Evolutionary conservation across 2,113 vertebrate genomes (phyloP).

Genomic region (Melanerpes formicivorus): DNA sequence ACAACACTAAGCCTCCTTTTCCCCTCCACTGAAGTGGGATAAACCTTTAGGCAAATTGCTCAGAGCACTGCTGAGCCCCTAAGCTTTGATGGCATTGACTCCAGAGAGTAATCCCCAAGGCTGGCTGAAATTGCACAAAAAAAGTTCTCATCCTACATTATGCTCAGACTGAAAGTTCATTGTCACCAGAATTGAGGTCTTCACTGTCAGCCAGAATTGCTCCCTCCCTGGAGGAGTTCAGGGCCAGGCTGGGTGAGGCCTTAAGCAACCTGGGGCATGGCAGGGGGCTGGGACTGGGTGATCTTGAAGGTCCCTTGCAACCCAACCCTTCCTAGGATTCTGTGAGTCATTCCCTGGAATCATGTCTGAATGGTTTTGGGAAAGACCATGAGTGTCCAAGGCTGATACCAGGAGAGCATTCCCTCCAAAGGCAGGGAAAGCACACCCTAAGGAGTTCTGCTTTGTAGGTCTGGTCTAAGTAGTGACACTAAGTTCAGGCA

Average conservation of each 20-base stretch:
- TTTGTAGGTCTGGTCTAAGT: neutral
- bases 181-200: neutral
- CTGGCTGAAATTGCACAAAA: neutral
- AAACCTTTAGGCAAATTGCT: slow-evolving; percentile 53
- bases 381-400: neutral
- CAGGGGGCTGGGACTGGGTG: too few relatives aligned
- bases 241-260: too few relatives aligned
- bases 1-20: slow-evolving; percentile 41
- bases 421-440: neutral
- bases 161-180: neutral
- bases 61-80: slow-evolving; percentile 38
- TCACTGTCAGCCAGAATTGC: neutral
- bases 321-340: too few relatives aligned
- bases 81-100: slow-evolving; percentile 25
- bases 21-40: slow-evolving; percentile 24
- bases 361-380: too few relatives aligned
- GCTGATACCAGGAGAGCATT: neutral
- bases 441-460: neutral
- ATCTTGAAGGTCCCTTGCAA: too few relatives aligned
- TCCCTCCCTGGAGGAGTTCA: neutral
- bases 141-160: neutral
- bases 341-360: too few relatives aligned
- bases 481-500: neutral
- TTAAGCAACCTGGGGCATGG: too few relatives aligned
- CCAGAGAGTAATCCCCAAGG: neutral